These are phyloP conservation scores for Anisognathus igniventris DNA, from an alignment of 2,797 vertebrate species.

Conservation along the genomic window DNA sequence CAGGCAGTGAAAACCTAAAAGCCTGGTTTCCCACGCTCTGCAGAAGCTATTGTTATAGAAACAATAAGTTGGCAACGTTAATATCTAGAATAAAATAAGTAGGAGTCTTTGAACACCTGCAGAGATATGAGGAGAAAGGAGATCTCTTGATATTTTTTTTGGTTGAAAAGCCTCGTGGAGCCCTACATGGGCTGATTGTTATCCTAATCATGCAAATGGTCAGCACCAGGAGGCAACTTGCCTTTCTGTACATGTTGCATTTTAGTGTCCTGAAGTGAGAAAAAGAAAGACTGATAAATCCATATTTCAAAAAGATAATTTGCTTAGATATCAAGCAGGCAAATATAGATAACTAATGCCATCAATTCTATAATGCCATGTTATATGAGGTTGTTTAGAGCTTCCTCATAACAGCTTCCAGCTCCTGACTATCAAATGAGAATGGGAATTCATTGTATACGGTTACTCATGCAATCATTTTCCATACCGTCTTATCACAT, in stretches of 20 bases:
- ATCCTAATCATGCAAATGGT: neutral
- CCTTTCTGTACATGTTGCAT: neutral
- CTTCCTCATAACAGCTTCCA: neutral
- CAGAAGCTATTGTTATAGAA: constrained; percentile 72
- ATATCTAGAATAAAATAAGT: constrained; percentile 41
- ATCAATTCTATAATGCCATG: neutral
- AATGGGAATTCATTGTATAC: neutral
- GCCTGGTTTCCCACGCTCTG: constrained; percentile 81
- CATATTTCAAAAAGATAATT: neutral
- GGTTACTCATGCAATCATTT: neutral
- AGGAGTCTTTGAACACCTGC: constrained; percentile 58
- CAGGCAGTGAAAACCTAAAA: constrained; percentile 79
- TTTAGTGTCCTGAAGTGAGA: neutral
- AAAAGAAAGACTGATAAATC: neutral
- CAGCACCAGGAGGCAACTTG: neutral
- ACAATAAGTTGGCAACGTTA: constrained; percentile 73
- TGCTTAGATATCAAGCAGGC: neutral
- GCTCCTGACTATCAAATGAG: neutral
- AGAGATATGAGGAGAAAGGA: constrained; percentile 11
- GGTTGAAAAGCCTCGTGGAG: neutral
- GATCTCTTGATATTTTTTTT: neutral
- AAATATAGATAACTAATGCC: neutral
- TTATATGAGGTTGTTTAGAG: neutral
- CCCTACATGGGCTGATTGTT: neutral
- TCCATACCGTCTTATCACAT: neutral